Evolutionary conservation across 2,888 invertebrate species (phyloP), one percentile per base, ranked within the genome.

Genomic region (Leistus spinibarbis): DNA sequence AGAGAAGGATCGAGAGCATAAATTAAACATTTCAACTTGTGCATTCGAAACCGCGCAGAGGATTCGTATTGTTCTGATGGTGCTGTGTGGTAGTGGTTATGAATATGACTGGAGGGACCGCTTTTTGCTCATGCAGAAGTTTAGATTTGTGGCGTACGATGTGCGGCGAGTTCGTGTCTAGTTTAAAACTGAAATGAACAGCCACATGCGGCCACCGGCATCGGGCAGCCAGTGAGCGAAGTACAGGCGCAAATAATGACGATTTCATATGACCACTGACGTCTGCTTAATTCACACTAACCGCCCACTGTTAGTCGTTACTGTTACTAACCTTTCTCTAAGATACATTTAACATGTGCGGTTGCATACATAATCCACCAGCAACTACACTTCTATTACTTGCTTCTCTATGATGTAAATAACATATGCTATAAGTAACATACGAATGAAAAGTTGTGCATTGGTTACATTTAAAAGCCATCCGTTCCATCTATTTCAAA

Each of bases 51-150:
- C 60, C 0, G 60, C 60, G 17, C 40, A 13, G 40, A 40, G 10
- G 3, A 40, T 5, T 40, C 4, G 40, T 40, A 40, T 40, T 40
- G 40, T 40, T 60, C 54, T 16, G 40, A 24, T 4, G 53, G 54
- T 22, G 54, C 56, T 65, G 56, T 65, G 66, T 72, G 64, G 72
- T 72, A 65, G 65, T 72, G 65, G 65, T 72, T 72, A 72, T 72
- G 72, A 72, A 72, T 72, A 72, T 66, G 72, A 65, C 72, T 72
- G 24, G 57, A 65, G 72, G 66, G 72, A 72, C n/a, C 72, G 72
- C 69, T 72, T 72, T 72, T 72, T 72, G 72, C 66, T 22, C 56
- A 10, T 17, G 66, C 16, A 60, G 57, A 65, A 65, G 64, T 65
- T 65, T 72, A 65, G 72, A 65, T 65, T 65, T 72, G 65, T 72